phyloP scores from a whole-genome alignment of 2,797 vertebrate species.

The Oophaga sylvatica region DNA sequence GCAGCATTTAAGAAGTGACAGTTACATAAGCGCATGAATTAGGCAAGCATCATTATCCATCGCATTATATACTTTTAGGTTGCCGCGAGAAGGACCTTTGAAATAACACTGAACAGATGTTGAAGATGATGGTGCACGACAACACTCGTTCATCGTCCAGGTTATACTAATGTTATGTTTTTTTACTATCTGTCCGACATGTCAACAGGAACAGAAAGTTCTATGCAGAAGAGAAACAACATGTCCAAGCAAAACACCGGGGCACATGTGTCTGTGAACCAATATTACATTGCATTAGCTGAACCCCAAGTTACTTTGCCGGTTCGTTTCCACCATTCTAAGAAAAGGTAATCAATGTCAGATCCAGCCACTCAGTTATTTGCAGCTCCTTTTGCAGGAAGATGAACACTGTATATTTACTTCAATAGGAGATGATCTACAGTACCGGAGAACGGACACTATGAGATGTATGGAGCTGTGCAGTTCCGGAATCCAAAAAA shows the following conservation, averaged over 20 bases:
- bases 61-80: not conserved
- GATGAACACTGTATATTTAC: too few species aligned
- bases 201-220: conserved; percentile 2
- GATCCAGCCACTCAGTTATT: too few species aligned
- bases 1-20: not conserved
- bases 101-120: not conserved
- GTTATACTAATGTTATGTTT: not conserved
- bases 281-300: not conserved
- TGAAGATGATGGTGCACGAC: not conserved
- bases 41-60: not conserved
- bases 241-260: not conserved
- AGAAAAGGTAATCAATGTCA: too few species aligned
- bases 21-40: not conserved
- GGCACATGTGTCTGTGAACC: too few species aligned
- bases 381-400: too few species aligned
- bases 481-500: too few species aligned
- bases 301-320: not conserved
- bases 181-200: not conserved
- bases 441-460: too few species aligned
- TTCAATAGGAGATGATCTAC: too few species aligned
- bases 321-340: too few species aligned
- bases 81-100: not conserved
- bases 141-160: not conserved
- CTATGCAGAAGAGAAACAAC: not conserved
- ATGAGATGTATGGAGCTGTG: too few species aligned